Base-by-base conservation (phyloP, 2,797 vertebrate genomes). In the Cetoscarus ocellatus region DNA sequence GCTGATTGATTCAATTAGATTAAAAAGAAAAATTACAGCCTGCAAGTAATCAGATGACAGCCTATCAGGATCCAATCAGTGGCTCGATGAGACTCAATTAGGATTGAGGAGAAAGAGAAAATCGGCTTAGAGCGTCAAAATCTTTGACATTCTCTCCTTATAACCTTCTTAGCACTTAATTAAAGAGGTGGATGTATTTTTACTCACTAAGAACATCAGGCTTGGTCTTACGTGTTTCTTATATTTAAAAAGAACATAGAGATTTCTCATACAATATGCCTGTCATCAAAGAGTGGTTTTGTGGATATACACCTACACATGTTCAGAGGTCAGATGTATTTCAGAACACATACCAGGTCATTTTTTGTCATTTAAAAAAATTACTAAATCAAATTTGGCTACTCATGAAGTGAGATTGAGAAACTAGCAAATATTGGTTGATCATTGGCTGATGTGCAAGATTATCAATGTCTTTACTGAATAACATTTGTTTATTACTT, bases 11-110 rank as follows among this genome's bases (percentile, higher is more conserved):
- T 85, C 79, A 86, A 90, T 88, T 87, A 81, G 80, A 90, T 91
- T 77, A 63, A 70, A 86, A 59, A 70, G 69, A 80, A 42, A 78
- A 88, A 87, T 83, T 78, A 84, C 57, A 78, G 64, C 75, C 79
- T 76, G 73, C 54, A 77, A 77, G 83, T 67, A 89, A 85, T 88
- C 71, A 88, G 68, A 75, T 81, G 78, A 84, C 13, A 14, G 76
- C 57, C 75, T 86, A 92, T 91, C 90, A 86, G 51, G 78, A 85
- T 89, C 83, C 82, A 89, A 92, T 92, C 88, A 87, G 80, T 52
- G 39, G 71, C 88, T 84, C 34, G 60, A 85, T 87, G 78, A 85
- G 75, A 86, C 84, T 78, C 85, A 86, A 86, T 92, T 86, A 90
- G 73, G 75, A 86, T 80, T 80, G 67, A 88, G 85, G 74, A 4